phyloP scores from a whole-genome alignment of 2,797 vertebrate genomes.

The Denticeps clupeoides region DNA sequence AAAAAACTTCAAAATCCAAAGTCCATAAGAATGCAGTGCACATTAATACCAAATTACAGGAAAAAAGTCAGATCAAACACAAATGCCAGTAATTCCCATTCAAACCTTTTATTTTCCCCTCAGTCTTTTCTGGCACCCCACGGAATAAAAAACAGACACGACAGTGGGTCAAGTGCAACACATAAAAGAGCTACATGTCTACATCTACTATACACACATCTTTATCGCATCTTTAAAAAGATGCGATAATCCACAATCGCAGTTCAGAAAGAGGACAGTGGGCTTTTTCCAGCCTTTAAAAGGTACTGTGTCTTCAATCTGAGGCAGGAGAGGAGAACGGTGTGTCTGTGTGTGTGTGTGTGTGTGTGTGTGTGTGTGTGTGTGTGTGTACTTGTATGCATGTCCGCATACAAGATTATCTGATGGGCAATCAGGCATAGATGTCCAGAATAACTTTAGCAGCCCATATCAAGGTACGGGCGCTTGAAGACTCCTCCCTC shows the following conservation, averaged over 20 bases:
- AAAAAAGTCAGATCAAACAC: too few relatives aligned
- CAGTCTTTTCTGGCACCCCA: too few relatives aligned
- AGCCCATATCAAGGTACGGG: slow-evolving; percentile 47
- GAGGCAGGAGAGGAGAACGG: slow-evolving; percentile 6
- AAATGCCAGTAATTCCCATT: too few relatives aligned
- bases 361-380: not conserved
- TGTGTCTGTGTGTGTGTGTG: slow-evolving; percentile 9
- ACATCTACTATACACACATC: too few relatives aligned
- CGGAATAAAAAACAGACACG: too few relatives aligned
- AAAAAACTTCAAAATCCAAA: too few relatives aligned
- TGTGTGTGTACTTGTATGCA: slow-evolving; percentile 1
- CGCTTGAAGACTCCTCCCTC: slow-evolving; percentile 43
- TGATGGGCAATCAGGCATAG: slow-evolving; percentile 28
- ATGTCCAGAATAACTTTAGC: slow-evolving; percentile 45
- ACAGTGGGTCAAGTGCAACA: too few relatives aligned
- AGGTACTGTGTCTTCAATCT: slow-evolving; percentile 12
- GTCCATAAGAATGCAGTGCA: too few relatives aligned
- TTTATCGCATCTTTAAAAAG: not conserved
- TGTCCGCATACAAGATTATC: slow-evolving; percentile 26
- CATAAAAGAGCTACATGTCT: too few relatives aligned
- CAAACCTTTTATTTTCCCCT: not conserved
- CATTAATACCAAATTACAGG: too few relatives aligned
- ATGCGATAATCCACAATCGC: not conserved
- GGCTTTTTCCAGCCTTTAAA: slow-evolving; percentile 31
- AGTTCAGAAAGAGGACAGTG: slow-evolving; percentile 18